phyloP scores from a whole-genome alignment of 2,797 vertebrate species.

The Tadarida brasiliensis region DNA sequence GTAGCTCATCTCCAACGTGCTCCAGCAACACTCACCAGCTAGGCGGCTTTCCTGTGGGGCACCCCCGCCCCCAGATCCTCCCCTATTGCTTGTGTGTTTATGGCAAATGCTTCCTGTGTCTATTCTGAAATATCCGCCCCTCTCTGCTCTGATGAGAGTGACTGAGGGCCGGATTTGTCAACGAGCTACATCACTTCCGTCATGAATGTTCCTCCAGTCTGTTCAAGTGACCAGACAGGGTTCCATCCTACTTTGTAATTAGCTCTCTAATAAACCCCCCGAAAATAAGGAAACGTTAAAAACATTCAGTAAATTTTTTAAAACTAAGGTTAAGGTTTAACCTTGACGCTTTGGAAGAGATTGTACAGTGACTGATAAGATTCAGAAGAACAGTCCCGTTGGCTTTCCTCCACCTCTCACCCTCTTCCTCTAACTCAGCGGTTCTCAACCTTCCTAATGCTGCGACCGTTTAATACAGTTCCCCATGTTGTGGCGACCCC shows the following conservation, averaged over 20 bases:
- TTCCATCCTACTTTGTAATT: not conserved
- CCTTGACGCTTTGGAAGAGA: conserved; percentile 5
- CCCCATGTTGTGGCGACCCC: too few relatives aligned
- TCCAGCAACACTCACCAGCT: not conserved
- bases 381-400: not conserved
- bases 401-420: not conserved
- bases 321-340: conserved; percentile 10
- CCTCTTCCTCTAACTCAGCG: not conserved
- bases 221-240: conserved; percentile 34
- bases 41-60: conserved; percentile 27
- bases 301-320: not conserved
- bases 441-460: too few relatives aligned
- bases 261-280: not conserved
- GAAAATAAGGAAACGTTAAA: not conserved
- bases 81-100: conserved; percentile 50
- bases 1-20: not conserved
- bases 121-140: conserved; percentile 39
- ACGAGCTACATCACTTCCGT: conserved; percentile 65
- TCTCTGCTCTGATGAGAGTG: conserved; percentile 50
- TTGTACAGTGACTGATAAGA: conserved; percentile 4
- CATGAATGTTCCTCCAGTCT: conserved; percentile 66
- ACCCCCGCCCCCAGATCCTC: not conserved
- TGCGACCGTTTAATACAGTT: too few relatives aligned
- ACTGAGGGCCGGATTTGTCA: conserved; percentile 62
- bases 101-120: conserved; percentile 62